Evolutionary conservation across 2,888 invertebrate genomes (phyloP), one percentile per base, ranked within the genome.

Genomic region (Stenodera caucasica): DNA sequence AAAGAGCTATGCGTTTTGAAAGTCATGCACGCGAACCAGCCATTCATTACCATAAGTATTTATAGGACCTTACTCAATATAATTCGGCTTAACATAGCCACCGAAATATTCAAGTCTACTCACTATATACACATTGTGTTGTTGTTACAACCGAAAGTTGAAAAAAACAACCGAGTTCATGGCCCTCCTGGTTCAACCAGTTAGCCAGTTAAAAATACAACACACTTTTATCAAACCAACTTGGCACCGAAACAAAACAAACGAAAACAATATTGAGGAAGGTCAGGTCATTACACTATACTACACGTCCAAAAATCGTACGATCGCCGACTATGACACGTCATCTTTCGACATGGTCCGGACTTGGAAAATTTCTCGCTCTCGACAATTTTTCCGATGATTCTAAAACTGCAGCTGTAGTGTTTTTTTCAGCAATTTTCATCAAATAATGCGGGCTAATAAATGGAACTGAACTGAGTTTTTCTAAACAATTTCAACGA

Each of bases 11-110:
- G 45, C 55, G 57, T 53, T 61, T 62, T 49, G 50, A 58, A 60
- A 56, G 54, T 56, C 12, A 33, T 23, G 40, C 66, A 66, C 66
- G 66, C 66, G 58, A 66, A 58, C 29, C 58, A 49, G 56, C 49
- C 61, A 58, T 61, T 61, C 61, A 61, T 61, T 61, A 45, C 58
- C 61, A 57, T 57, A 45, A 54, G 55, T 61, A 61, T 61, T 61
- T 61, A 54, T 55, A 61, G 45, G 61, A 61, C 61, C 61, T 61
- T 58, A 57, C 61, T 53, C 61, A 61, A 61, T 54, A 58, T 52
- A 52, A 58, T 61, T 61, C 51, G 61, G 61, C 57, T 5, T 15
- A 11, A 26, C 18, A 18, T 53, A 53, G 33, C 23, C 32, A 45
- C 58, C 52, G 54, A 55, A 58, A 61, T 57, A 56, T 52, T n/a